Percentiles rank a stretch among this genome's conserved stretches.
phyloP scores from a whole-genome alignment of 2,797 vertebrate genomes.

The Discoglossus pictus region DNA sequence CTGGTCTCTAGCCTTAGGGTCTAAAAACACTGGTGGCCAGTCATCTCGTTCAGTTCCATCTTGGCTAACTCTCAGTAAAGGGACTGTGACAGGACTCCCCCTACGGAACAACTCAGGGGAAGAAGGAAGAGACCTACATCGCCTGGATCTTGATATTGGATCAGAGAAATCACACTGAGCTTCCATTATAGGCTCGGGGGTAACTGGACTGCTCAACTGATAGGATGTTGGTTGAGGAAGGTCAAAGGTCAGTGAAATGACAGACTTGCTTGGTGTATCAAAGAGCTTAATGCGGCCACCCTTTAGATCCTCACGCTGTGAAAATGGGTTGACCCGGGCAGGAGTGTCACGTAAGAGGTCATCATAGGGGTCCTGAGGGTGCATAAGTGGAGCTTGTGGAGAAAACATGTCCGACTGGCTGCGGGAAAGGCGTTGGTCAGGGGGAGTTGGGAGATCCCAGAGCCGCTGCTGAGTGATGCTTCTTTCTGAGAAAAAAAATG shows the following conservation, averaged over 20 bases:
- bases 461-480: neutral
- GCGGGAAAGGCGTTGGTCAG: slow-evolving; percentile 77
- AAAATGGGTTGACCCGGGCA: slow-evolving; percentile 89
- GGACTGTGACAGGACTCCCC: slow-evolving; percentile 51
- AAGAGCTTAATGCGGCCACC: slow-evolving; percentile 96
- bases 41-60: neutral
- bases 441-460: slow-evolving; percentile 38
- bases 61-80: rapidly evolving
- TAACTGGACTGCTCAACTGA: slow-evolving; percentile 59
- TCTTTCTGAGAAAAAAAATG: slow-evolving; percentile 7
- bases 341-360: slow-evolving; percentile 60
- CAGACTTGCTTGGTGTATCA: slow-evolving; percentile 89
- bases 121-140: slow-evolving; percentile 85
- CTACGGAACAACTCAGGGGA: slow-evolving; percentile 76
- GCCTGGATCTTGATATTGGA: slow-evolving; percentile 63
- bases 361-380: neutral
- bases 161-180: slow-evolving; percentile 57
- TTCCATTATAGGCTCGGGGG: slow-evolving; percentile 59
- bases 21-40: rapidly evolving
- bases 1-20: rapidly evolving
- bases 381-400: slow-evolving; percentile 51
- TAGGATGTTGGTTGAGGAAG: slow-evolving; percentile 72
- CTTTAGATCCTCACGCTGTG: slow-evolving; percentile 88
- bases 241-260: slow-evolving; percentile 85
- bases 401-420: slow-evolving; percentile 85